Evolutionary conservation across 2,888 invertebrate genomes (phyloP), one percentile per base, ranked within the genome.

Genomic region (Marasmarcha lunaedactyla): DNA sequence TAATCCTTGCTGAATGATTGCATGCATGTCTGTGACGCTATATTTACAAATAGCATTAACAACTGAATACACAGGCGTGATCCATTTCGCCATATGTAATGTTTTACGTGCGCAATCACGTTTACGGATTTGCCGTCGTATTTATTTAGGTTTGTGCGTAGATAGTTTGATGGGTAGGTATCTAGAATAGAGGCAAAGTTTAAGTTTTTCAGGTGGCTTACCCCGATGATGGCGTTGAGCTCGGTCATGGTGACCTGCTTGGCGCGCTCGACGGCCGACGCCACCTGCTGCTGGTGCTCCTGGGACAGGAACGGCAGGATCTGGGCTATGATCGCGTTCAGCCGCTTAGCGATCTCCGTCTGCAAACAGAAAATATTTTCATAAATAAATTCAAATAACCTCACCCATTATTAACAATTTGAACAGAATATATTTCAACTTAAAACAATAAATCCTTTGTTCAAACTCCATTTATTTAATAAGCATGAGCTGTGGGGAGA

Each of bases 161-260:
- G 9, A 10, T 30, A 30, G 30, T 30, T 30, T 7, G 30, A 30
- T 4, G 30, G 3, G 30, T 30, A 9, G 25, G 30, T 30, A 30
- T 2, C 2, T 30, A 20, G 30, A 2, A 5, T 25, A 9, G 25
- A 25, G 5, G 5, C 25, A 9, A 25, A 25, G 9, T 9, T 25
- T 25, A 6, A 6, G 25, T 25, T 9, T 25, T 25, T 14, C 35
- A 26, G 34, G 39, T 26, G 39, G 85, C 92, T 90, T 85, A 95
- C 95, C 89, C 95, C 95, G 68, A 95, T 94, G 63, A 96, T 94
- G 54, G 94, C 91, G 74, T 95, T 95, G 51, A 96, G 87, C 81
- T 97, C 96, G 46, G 94, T 92, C 94, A 95, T 95, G 59, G 93
- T 95, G 67, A 97, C 94, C 85, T 96, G 94, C 81, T 97, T 97